Conservation (phyloP, 2,888 invertebrate genomes). For the Heterodera filipjevi region DNA sequence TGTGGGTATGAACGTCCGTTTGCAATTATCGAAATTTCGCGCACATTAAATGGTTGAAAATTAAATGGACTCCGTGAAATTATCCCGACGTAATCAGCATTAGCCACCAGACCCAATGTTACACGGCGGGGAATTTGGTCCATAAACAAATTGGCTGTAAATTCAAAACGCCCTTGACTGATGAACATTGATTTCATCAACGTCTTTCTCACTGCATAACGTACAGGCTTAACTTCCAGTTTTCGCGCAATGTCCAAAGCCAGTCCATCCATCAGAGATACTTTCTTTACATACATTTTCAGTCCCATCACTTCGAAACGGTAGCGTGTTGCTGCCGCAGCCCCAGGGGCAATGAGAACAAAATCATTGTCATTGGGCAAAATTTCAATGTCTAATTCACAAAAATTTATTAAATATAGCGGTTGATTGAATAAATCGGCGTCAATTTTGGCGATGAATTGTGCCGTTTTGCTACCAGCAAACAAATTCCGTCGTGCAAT, state of each 20-base stretch:
- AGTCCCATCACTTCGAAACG: conserved; percentile 2
- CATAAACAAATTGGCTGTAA: conserved; percentile 19
- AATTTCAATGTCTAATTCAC: conserved; percentile 18
- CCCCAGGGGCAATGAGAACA: neutral
- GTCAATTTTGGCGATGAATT: conserved; percentile 19
- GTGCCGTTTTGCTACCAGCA: neutral
- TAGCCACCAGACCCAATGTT: conserved; percentile 9
- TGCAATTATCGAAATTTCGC: conserved; percentile 2
- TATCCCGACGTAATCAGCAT: conserved; percentile 15
- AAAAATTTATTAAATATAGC: conserved; percentile 7
- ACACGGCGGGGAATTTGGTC: conserved; percentile 16
- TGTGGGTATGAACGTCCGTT: neutral
- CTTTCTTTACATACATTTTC: conserved; percentile 12
- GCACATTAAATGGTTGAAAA: conserved; percentile 18
- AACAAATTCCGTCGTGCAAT: too few species aligned
- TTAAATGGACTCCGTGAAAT: conserved; percentile 7
- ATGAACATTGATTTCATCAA: conserved; percentile 23
- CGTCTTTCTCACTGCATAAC: conserved; percentile 24
- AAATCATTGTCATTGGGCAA: neutral
- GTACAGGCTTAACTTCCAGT: conserved; percentile 22
- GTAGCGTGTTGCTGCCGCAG: neutral
- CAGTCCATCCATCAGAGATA: conserved; percentile 25
- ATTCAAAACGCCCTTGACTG: conserved; percentile 4
- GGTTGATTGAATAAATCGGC: conserved; percentile 12
- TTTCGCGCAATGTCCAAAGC: conserved; percentile 26